These are phyloP conservation scores for Neria commutata DNA, from an alignment of 2,888 invertebrate species.

Conservation along the genomic window DNA sequence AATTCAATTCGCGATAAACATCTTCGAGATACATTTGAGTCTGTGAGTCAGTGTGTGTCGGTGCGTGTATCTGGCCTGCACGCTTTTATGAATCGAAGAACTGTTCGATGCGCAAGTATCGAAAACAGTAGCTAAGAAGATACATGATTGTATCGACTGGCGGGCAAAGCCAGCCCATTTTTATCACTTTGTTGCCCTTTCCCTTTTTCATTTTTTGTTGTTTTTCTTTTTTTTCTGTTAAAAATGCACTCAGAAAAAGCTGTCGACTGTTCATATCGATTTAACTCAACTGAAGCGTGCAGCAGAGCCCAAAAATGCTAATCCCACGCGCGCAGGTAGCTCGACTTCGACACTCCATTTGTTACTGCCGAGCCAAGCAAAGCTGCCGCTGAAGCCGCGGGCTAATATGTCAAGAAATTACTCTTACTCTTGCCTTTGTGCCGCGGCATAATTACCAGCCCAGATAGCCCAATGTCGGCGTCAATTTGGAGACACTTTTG, in stretches of 20 bases:
- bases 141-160: neutral
- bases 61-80: neutral
- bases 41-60: neutral
- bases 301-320: neutral
- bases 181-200: neutral
- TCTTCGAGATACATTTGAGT: slow-evolving; percentile 18
- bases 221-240: no score
- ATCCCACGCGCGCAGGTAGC: neutral
- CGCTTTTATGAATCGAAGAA: neutral
- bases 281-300: slow-evolving; percentile 1
- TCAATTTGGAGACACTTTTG: slow-evolving; percentile 25
- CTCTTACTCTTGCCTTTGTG: no score
- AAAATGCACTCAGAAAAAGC: neutral
- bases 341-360: neutral
- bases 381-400: no score
- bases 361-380: no score
- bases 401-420: slow-evolving; percentile 33
- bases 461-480: slow-evolving; percentile 3
- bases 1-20: slow-evolving; percentile 24
- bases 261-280: neutral
- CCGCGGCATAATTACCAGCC: no score
- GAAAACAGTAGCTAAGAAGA: neutral
- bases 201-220: neutral
- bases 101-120: neutral
- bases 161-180: neutral